Evolutionary conservation across 2,113 vertebrate genomes (phyloP).

Genomic region (Myiagra hebetior): DNA sequence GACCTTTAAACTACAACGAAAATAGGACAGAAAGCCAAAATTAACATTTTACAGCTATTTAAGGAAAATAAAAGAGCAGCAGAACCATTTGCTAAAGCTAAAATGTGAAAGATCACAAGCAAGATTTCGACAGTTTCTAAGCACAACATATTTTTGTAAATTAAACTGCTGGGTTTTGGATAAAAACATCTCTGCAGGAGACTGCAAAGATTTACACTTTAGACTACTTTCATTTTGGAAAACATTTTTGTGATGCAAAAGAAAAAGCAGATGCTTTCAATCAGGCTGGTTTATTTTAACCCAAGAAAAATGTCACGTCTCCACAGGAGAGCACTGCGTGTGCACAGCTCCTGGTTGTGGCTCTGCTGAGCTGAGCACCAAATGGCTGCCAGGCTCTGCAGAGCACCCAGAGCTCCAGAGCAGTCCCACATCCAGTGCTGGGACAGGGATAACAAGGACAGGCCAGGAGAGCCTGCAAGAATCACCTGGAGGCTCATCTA

Average conservation of each 20-base stretch:
- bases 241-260: neutral
- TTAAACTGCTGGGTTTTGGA: neutral
- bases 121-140: neutral
- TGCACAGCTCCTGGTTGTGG: neutral
- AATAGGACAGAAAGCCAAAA: neutral
- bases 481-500: neutral
- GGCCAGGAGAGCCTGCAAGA: neutral
- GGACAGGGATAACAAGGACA: neutral
- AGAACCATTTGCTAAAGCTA: neutral
- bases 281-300: constrained; percentile 47
- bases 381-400: neutral
- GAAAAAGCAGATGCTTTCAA: constrained; percentile 48
- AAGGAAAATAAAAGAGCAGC: neutral
- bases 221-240: neutral
- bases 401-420: neutral
- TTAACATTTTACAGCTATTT: neutral
- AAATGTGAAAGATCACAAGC: neutral
- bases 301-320: neutral
- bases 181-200: neutral
- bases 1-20: neutral
- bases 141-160: neutral
- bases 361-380: neutral
- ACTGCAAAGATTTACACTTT: neutral
- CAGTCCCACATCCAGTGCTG: neutral
- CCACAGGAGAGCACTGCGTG: neutral